Conservation (phyloP, 2,113 vertebrate genomes). For the Mystacornis crossleyi region DNA sequence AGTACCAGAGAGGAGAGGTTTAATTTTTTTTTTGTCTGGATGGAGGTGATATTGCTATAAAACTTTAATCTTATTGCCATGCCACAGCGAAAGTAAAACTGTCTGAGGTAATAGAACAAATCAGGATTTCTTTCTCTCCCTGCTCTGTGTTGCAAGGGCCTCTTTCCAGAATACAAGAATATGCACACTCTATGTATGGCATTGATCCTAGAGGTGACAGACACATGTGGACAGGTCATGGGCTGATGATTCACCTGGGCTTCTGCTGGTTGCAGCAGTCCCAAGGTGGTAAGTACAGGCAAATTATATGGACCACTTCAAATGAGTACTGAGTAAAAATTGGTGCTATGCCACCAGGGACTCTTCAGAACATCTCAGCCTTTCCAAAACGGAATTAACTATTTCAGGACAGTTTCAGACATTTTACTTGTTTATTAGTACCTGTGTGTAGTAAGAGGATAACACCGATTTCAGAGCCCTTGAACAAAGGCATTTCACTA, state of each 20-base stretch:
- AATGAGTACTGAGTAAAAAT: neutral
- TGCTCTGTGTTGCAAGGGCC: neutral
- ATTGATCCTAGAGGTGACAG: neutral
- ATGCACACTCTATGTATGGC: neutral
- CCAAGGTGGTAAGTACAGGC: neutral
- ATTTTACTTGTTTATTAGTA: neutral
- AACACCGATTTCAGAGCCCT: neutral
- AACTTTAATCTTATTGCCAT: constrained; percentile 61
- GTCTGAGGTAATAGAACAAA: constrained; percentile 58
- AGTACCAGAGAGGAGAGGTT: constrained; percentile 14
- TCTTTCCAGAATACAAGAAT: neutral
- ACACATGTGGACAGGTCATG: neutral
- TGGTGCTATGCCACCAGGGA: neutral
- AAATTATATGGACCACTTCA: neutral
- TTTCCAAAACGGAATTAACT: neutral
- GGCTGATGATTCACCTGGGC: neutral
- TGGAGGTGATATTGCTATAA: constrained; percentile 43
- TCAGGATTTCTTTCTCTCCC: constrained; percentile 10
- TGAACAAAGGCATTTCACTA: neutral
- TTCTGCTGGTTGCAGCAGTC: neutral
- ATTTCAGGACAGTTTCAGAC: neutral
- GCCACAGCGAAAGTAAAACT: constrained; percentile 53
- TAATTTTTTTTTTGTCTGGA: constrained; percentile 10
- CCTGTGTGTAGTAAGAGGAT: neutral
- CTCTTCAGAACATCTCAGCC: neutral